Conservation (phyloP, 2,888 invertebrate species). For the Allolobophora icterica region DNA sequence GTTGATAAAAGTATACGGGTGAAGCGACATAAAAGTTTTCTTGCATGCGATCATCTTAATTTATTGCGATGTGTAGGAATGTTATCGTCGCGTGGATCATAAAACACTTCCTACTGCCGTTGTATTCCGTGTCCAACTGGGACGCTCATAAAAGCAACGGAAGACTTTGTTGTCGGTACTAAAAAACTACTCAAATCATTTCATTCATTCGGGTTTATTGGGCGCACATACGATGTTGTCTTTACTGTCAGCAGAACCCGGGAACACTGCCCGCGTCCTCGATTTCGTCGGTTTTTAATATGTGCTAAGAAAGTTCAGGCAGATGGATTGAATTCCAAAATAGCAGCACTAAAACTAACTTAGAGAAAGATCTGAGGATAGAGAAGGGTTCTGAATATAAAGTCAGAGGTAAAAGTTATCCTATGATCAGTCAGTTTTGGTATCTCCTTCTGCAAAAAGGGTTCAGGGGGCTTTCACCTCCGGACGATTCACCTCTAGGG, state of each 20-base stretch:
- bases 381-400: background rate
- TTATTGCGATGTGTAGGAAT: background rate
- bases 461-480: too few species aligned
- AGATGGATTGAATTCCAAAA: background rate
- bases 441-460: background rate
- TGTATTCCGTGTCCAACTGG: background rate
- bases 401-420: background rate
- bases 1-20: background rate
- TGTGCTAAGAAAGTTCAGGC: background rate
- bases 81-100: background rate
- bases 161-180: background rate
- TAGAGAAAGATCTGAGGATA: background rate
- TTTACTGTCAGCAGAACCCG: background rate
- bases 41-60: background rate
- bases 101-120: background rate
- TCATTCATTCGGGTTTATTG: background rate
- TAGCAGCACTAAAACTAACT: background rate
- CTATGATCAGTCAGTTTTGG: background rate
- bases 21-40: background rate
- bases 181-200: background rate
- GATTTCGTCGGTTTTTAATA: background rate
- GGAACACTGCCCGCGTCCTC: background rate
- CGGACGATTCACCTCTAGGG: too few species aligned
- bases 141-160: background rate
- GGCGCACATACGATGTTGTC: background rate